Evolutionary conservation across 2,113 vertebrate genomes (phyloP), one percentile per base, ranked within the genome.

Genomic region (Protomyctophum bolini): DNA sequence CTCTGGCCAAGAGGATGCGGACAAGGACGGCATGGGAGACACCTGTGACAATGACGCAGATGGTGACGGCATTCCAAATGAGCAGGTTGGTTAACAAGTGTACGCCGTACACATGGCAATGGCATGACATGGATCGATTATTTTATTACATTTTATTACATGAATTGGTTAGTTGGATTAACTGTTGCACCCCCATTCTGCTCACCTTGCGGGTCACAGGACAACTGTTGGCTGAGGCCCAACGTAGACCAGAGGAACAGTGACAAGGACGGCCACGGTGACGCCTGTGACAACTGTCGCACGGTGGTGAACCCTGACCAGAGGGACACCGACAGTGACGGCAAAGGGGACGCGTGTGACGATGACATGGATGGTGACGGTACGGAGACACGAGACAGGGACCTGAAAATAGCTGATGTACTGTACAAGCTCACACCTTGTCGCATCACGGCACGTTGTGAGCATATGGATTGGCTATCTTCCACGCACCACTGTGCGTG

Each of bases 321-420:
- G 87, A 94, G 91, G 67, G 98, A 99, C 90, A 98, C 98, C 0
- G 98, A 99, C 71, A 76, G 87, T 28, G 97, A 99, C 15, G 97
- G 97, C 66, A 95, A 88, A 83, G 98, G 98, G 71, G 98, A 99
- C 21, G 94, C 96, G 81, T 99, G 98, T 45, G 98, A 99, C 56
- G 95, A 99, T 11, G 98, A 99, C 91, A 98, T 98, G 95, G 98
- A 99, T 71, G 95, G 96, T 84, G 98, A 99, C 12, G 96, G 98
- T 98, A 84, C 11, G 71, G 48, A 84, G 80, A 72, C 71, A 65
- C 70, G 48, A 84, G 80, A 72, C 71, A 65, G 33, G 80, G 71
- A 71, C 65, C 21, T 41, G 33, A 41, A 41, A 41, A 41, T 41
- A 41, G 3, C 33, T 3, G 3, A 41, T 41, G 33, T 41, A 46